These are phyloP conservation scores for Pelobates cultripes DNA, from an alignment of 2,797 vertebrate species.

Conservation along the genomic window DNA sequence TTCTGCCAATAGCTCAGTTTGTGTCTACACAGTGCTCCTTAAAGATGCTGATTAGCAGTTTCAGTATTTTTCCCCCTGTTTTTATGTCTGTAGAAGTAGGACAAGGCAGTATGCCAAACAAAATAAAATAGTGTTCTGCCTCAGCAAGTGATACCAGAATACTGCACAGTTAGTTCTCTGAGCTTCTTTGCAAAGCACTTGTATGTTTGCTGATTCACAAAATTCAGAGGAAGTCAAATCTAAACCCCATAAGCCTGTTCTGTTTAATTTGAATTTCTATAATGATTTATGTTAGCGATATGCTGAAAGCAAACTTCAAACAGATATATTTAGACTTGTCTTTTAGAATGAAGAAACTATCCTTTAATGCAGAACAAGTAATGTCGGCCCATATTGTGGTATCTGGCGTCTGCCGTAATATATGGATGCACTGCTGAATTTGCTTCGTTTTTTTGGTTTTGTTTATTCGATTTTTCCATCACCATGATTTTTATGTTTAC, in stretches of 20 bases:
- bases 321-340: neutral
- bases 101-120: constrained; percentile 33
- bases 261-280: neutral
- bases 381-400: too few species aligned
- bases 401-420: neutral
- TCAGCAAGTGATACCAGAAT: constrained; percentile 15
- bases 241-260: neutral
- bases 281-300: neutral
- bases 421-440: neutral
- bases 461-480: too few species aligned
- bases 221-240: constrained; percentile 4
- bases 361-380: neutral
- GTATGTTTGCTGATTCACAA: neutral
- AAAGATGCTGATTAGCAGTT: constrained; percentile 18
- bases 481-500: too few species aligned
- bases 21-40: neutral
- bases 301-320: neutral
- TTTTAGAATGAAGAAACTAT: neutral
- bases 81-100: constrained; percentile 25
- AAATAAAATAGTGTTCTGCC: neutral
- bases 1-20: constrained; percentile 28
- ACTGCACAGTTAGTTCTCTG: constrained; percentile 4
- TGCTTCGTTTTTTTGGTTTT: neutral
- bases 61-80: neutral
- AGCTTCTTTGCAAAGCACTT: constrained; percentile 14